These are phyloP conservation scores for Caenorhabditis japonica DNA, from an alignment of 2,888 invertebrate genomes.

Conservation along the genomic window DNA sequence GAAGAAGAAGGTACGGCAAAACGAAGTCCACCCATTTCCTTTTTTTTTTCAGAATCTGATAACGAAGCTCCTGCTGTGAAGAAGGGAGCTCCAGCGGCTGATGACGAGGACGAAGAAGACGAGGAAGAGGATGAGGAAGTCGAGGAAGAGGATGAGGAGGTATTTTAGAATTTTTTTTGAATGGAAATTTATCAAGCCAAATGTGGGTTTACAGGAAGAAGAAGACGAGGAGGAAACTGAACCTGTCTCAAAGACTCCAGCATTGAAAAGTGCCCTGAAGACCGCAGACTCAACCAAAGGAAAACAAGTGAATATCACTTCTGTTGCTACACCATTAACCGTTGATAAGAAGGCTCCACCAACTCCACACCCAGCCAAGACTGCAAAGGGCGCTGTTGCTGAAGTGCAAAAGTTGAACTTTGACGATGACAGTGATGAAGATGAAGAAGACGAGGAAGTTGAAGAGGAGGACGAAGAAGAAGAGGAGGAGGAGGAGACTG, in stretches of 20 bases:
- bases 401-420: constrained; percentile 53
- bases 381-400: constrained; percentile 9
- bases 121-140: constrained; percentile 56
- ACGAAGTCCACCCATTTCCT: neutral
- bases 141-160: constrained; percentile 54
- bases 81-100: neutral
- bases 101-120: constrained; percentile 54
- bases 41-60: constrained; percentile 20
- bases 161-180: neutral
- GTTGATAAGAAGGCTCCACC: constrained; percentile 59
- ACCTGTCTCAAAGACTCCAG: constrained; percentile 49
- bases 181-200: neutral
- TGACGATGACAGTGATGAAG: constrained; percentile 58
- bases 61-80: constrained; percentile 21
- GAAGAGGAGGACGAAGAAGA: constrained; percentile 55
- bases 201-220: constrained; percentile 40
- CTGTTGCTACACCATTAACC: constrained; percentile 60
- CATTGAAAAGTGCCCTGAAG: constrained; percentile 54
- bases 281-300: constrained; percentile 45
- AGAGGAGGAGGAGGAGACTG: constrained; percentile 52
- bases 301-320: constrained; percentile 61
- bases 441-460: constrained; percentile 53
- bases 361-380: constrained; percentile 64
- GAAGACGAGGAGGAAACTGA: constrained; percentile 61
- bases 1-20: constrained; percentile 22